Base-by-base conservation (phyloP, 1,140 invertebrate species). In the Drosophila arawakana region DNA sequence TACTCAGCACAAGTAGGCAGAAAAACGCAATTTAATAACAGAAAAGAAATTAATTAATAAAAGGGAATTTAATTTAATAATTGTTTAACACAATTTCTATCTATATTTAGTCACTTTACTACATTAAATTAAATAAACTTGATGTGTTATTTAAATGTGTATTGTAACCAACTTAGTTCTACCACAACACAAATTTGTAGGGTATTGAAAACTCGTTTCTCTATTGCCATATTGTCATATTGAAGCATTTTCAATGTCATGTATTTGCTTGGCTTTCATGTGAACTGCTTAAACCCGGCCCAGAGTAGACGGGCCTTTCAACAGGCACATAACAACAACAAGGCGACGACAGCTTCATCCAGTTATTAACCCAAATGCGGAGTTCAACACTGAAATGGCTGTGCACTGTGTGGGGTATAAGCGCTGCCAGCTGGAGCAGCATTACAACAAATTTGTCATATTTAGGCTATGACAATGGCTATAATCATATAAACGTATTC, bases 241-340 rank as follows among this genome's bases (percentile, higher is more conserved):
- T 82, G 68, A 73, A 88, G 59, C 84, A 77, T 89, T 89, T 88
- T 88, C 83, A 88, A 88, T 88, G 83, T 88, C 83, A 88, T 79
- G 69, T 67, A 70, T 68, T 67, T 43, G 55, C 41, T 30, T 47
- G 60, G 37, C 59, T 67, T 69, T 67, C 55, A 44, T 62, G 55
- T 43, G 43, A 62, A 70, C 55, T 62, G 60, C 52, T 62, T 49
- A 63, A 44, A 43, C 10, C 44, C 15, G 18, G 10, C 8, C 5
- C 47, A 35, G 34, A 47, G 46, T 57, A 69, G 65, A 60, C 63
- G 44, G 63, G 35, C 52, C 58, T 68, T 69, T 74, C 65, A 58
- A 41, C 52, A 55, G 37, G 18, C 43, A 47, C 0, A 30, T 30
- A 30, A 30, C 25, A 30, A 30, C 25, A 30, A 30, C 25, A n/a